These are phyloP conservation scores for Phortica variegata DNA, from an alignment of 1,140 invertebrate species.

Conservation along the genomic window DNA sequence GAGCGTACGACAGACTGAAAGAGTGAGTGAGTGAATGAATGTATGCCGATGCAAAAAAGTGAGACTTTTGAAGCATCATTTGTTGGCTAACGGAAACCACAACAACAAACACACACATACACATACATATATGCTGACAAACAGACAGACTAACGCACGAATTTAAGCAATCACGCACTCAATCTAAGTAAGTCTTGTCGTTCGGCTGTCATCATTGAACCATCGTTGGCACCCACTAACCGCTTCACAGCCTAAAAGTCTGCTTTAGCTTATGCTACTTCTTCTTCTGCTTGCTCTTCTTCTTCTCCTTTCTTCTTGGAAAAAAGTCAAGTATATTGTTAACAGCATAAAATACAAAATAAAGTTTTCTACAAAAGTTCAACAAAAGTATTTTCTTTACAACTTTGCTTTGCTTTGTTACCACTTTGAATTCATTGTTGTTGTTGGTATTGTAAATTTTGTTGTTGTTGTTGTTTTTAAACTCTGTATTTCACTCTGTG, in stretches of 20 bases:
- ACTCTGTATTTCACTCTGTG: neutral
- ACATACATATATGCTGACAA: constrained; percentile 5
- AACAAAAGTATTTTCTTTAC: constrained; percentile 51
- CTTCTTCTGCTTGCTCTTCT: too few relatives aligned
- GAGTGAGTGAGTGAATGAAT: too few relatives aligned
- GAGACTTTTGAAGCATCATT: too few relatives aligned
- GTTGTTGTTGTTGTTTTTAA: constrained; percentile 46
- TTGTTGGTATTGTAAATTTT: constrained; percentile 41
- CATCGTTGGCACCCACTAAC: constrained; percentile 23
- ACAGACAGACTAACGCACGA: constrained; percentile 16
- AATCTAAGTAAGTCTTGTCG: constrained; percentile 48
- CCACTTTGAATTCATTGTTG: constrained; percentile 38
- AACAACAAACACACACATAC: constrained; percentile 29
- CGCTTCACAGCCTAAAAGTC: neutral
- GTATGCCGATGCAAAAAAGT: too few relatives aligned
- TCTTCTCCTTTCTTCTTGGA: too few relatives aligned
- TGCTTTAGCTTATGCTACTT: too few relatives aligned
- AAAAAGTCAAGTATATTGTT: constrained; percentile 53
- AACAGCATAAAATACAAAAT: constrained; percentile 55
- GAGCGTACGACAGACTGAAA: constrained; percentile 46
- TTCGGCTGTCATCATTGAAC: constrained; percentile 33
- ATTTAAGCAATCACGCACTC: constrained; percentile 11
- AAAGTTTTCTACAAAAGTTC: constrained; percentile 55
- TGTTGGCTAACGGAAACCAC: constrained; percentile 53
- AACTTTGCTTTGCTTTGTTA: constrained; percentile 20